Evolutionary conservation across 2,797 vertebrate species (phyloP), one percentile per base, ranked within the genome.

Genomic region (Dermochelys coriacea): DNA sequence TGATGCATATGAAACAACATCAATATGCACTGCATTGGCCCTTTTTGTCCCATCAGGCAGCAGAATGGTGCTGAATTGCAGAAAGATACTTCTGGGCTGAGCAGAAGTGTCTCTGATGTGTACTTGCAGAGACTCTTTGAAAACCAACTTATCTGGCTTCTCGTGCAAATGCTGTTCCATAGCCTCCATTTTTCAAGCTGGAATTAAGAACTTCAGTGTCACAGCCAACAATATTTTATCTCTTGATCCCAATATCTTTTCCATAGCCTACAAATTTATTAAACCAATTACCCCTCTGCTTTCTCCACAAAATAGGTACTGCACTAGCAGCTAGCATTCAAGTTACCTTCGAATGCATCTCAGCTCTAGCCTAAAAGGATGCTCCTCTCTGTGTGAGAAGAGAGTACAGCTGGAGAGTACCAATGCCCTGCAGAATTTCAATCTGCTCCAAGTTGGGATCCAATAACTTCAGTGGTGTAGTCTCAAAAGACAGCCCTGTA

Each of bases 301-400:
- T 29, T 57, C 27, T 57, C 25, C 27, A 57, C 25, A 57, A 29
- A 57, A 57, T 55, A 29, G 27, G 25, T 29, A 57, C 25, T 57
- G 55, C 54, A 55, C 54, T 27, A 23, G 54, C 55, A 29, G 55
- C 11, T 57, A 29, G 55, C 55, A 57, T 57, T 57, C 55, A 57
- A 29, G 27, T 29, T 57, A 57, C 27, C 55, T 57, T 57, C 27
- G 4, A 57, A 57, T 27, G 9, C 25, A 29, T 57, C 55, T 0
- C 3, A 85, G 2, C 29, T 94, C 23, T 91, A 0, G 37, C 85
- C 18, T 80, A 49, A 45, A 75, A 77, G 49, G 15, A 31, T 45
- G 19, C 49, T 80, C 47, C 89, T 93, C 90, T 84, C 45, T 86
- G 37, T 85, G 12, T 91, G 94, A 55, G 31, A 68, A 49, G 61